Evolutionary conservation across 2,797 vertebrate genomes (phyloP), one percentile per base, ranked within the genome.

Genomic region (Ficedula albicollis): DNA sequence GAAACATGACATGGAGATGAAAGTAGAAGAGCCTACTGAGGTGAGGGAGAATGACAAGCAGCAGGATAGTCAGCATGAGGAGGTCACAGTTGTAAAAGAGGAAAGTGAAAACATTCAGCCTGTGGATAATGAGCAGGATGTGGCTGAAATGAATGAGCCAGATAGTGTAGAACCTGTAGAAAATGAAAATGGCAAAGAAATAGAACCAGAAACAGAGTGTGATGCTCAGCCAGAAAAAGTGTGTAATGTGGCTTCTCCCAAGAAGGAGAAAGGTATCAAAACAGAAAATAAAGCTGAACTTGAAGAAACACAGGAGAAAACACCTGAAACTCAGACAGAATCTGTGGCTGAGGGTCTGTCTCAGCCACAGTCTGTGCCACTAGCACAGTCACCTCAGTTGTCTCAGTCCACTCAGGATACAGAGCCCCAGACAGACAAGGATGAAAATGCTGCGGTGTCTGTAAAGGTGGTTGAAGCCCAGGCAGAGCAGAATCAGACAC

Each of bases 141-240:
- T 96, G 73, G 97, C 97, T 97, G 97, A 98, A 91, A 95, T 93
- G 39, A 97, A 97, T 90, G 98, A 97, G 92, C 84, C 93, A 84
- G 97, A 97, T 95, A 97, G 96, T 66, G 49, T 96, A 97, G 98
- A 98, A 54, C 97, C 95, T 82, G 81, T 98, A 97, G 98, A 98
- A 97, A 98, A 97, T 95, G 98, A 98, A 93, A 98, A 96, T 78
- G 98, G 98, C 97, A 98, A 96, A 98, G 98, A 95, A 96, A 96
- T 96, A 81, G 98, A 98, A 95, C 97, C 98, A 97, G 98, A 99
- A 97, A 96, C 97, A 91, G 98, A 98, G 96, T 97, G 96, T 79
- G 97, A 98, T 69, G 84, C 93, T 96, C 98, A 98, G 89, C 93
- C 98, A 96, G 98, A 98, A 84, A 97, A 98, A 96, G 96, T 93